A percentile compares a stretch with the other conserved stretches of the same genome.
Conservation (phyloP, 2,888 invertebrate species). For the Nephrotoma flavescens region DNA sequence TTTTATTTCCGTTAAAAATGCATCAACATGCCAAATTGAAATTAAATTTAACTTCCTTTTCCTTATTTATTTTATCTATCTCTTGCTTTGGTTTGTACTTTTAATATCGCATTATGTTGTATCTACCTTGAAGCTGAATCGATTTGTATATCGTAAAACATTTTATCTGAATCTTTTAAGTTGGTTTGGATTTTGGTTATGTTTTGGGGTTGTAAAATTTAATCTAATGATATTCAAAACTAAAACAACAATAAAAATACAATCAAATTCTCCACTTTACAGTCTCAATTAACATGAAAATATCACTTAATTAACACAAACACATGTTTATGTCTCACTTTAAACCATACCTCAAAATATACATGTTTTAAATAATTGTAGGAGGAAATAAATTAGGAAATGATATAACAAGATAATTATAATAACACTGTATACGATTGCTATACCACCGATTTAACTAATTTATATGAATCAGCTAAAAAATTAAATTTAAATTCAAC, state of each 20-base stretch:
- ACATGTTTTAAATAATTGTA: neutral
- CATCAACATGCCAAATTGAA: conserved; percentile 4
- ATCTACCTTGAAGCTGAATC: neutral
- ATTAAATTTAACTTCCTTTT: neutral
- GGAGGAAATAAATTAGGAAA: neutral
- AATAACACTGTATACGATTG: neutral
- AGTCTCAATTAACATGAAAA: neutral
- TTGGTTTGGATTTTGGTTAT: neutral
- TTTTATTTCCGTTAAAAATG: neutral
- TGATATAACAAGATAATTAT: neutral
- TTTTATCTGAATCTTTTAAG: neutral
- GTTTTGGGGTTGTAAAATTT: too few species aligned
- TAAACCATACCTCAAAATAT: neutral
- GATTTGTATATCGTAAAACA: neutral
- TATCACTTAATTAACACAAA: neutral
- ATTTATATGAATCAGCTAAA: neutral
- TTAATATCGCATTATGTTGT: neutral
- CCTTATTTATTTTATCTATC: neutral
- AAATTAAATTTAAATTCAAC: neutral
- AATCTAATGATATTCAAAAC: too few species aligned
- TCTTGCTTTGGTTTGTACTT: neutral
- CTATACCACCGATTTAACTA: neutral
- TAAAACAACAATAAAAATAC: too few species aligned
- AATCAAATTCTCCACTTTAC: neutral
- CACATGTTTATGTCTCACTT: neutral